Evolutionary conservation across 2,113 vertebrate genomes (phyloP), one percentile per base, ranked within the genome.

Genomic region (Channa maculata): DNA sequence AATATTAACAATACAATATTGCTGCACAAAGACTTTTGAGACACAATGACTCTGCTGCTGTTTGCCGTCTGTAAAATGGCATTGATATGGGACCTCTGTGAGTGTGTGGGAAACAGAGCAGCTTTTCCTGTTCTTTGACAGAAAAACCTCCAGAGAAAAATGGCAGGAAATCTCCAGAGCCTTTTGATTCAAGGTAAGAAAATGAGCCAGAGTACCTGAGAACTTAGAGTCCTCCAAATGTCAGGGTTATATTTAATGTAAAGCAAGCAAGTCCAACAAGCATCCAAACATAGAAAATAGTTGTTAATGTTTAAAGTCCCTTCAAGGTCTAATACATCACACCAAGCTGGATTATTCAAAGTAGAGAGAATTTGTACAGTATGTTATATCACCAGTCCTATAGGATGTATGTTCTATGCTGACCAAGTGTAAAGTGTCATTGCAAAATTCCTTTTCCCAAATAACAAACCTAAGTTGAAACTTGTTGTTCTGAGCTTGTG

Each of bases 101-200:
- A 83, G 85, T 84, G 77, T 88, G 88, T 92, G 90, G 92, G 91
- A 92, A 93, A 91, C 75, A 72, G 51, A 70, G 80, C 68, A 60
- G 81, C 80, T 77, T 89, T 91, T 91, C 89, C 90, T 84, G 85
- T 76, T 87, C 84, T 82, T 85, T 89, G 85, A 88, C 79, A 79
- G 84, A 87, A 89, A 91, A 86, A 78, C 87, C 89, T 90, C 85
- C 80, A 77, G 70, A 91, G 88, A 78, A 92, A 93, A 93, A 93
- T 93, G 71, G 80, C 92, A 85, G 92, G 92, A 93, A 92, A 85
- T 66, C 88, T 88, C 79, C 83, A 86, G 80, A 88, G 90, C 66
- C 89, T 91, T 93, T 92, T 90, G 85, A 92, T 90, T 89, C 83
- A 59, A 53, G 71, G 63, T 75, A 67, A 80, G 84, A 87, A 87